phyloP scores from a whole-genome alignment of 1,140 invertebrate genomes.

The Melanaphis sacchari region DNA sequence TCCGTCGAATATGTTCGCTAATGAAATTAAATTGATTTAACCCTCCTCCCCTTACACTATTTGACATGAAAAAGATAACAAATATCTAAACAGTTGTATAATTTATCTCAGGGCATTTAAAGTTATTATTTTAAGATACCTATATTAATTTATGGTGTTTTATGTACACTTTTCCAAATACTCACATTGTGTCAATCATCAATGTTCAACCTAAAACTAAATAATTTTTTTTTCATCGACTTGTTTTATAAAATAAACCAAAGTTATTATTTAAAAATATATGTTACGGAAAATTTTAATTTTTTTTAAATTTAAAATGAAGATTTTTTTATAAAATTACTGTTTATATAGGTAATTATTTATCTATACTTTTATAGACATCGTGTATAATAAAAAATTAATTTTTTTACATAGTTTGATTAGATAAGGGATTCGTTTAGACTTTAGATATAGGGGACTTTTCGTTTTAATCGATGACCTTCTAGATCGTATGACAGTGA shows the following conservation, averaged over 20 bases:
- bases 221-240: background rate
- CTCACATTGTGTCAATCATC: background rate
- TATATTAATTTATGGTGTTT: background rate
- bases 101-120: background rate
- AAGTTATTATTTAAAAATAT: background rate
- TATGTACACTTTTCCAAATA: background rate
- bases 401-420: background rate
- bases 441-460: background rate
- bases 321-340: background rate
- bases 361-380: background rate
- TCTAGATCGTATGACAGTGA: background rate
- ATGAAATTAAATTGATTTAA: constrained; percentile 28
- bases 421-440: background rate
- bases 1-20: constrained; percentile 31
- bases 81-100: background rate
- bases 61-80: background rate
- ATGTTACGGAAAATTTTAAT: background rate
- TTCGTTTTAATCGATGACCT: background rate
- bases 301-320: background rate
- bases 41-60: background rate
- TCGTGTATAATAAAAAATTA: background rate
- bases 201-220: too few relatives aligned
- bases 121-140: background rate
- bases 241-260: background rate
- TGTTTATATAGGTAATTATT: background rate